Conservation (phyloP, 2,113 vertebrate genomes). For the Corydoras sp. region DNA sequence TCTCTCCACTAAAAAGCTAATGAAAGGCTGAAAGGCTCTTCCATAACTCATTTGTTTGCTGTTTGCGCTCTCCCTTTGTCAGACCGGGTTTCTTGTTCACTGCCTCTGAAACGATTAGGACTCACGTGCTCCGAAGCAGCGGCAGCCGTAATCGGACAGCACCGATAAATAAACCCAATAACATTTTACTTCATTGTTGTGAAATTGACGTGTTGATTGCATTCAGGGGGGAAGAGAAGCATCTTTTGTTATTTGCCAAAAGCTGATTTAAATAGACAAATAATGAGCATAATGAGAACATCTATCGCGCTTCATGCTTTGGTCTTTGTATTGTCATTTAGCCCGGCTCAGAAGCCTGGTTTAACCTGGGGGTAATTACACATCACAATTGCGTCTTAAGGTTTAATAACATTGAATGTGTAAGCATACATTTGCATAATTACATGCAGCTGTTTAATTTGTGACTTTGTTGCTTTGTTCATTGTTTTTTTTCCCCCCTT, state of each 20-base stretch:
- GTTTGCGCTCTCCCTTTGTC: constrained; percentile 79
- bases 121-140: neutral
- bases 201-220: constrained; percentile 44
- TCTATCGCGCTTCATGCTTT: constrained; percentile 58
- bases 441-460: constrained; percentile 70
- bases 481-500: constrained; percentile 41
- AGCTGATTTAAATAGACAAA: constrained; percentile 62
- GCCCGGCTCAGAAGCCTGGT: constrained; percentile 57
- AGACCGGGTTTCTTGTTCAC: constrained; percentile 68
- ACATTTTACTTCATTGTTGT: constrained; percentile 21
- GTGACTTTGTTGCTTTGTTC: constrained; percentile 68
- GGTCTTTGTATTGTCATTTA: constrained; percentile 56
- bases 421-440: constrained; percentile 73
- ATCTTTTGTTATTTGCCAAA: constrained; percentile 46
- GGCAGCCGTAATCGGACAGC: neutral
- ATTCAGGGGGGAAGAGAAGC: constrained; percentile 31
- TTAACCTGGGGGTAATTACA: constrained; percentile 66
- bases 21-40: constrained; percentile 80
- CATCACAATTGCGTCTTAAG: constrained; percentile 65
- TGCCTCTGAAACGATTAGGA: constrained; percentile 76
- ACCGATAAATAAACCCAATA: constrained; percentile 35
- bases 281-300: constrained; percentile 66
- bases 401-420: constrained; percentile 70
- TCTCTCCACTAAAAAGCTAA: constrained; percentile 82
- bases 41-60: constrained; percentile 74